Conservation (phyloP, 2,797 vertebrate genomes). For the Enteromius afrohamiltoni region DNA sequence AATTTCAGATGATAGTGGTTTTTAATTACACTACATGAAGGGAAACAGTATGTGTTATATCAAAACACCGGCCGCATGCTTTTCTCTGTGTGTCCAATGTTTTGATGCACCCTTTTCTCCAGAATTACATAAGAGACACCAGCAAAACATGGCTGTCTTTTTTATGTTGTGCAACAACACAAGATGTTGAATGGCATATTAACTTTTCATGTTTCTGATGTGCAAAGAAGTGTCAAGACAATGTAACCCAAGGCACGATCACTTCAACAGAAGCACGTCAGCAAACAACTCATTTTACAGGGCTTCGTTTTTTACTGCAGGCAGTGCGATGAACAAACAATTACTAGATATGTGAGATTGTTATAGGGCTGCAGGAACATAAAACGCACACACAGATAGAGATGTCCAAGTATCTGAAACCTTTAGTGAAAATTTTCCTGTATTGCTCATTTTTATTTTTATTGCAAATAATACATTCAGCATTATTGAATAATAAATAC, state of each 20-base stretch:
- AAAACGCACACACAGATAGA: neutral
- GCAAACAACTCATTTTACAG: slow-evolving; percentile 30
- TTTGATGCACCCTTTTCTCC: slow-evolving; percentile 1
- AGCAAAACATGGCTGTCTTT: slow-evolving; percentile 24
- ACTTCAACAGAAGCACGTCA: slow-evolving; percentile 9
- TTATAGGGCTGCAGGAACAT: neutral
- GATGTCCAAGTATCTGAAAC: neutral
- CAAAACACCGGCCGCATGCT: neutral
- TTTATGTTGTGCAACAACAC: neutral
- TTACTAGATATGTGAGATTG: neutral
- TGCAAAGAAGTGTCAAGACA: neutral
- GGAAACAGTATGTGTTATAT: neutral
- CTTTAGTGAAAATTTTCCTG: neutral
- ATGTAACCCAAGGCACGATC: slow-evolving; percentile 4
- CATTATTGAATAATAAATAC: no score
- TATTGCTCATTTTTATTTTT: neutral
- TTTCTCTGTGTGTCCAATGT: neutral
- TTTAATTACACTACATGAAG: neutral
- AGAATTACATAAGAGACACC: slow-evolving; percentile 36
- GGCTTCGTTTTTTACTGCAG: neutral
- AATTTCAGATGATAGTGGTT: neutral
- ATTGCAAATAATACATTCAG: neutral
- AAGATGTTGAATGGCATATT: neutral
- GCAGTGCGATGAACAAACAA: neutral
- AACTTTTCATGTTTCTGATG: neutral